These are phyloP conservation scores for Cinara cedri DNA, from an alignment of 2,888 invertebrate species.

Conservation along the genomic window DNA sequence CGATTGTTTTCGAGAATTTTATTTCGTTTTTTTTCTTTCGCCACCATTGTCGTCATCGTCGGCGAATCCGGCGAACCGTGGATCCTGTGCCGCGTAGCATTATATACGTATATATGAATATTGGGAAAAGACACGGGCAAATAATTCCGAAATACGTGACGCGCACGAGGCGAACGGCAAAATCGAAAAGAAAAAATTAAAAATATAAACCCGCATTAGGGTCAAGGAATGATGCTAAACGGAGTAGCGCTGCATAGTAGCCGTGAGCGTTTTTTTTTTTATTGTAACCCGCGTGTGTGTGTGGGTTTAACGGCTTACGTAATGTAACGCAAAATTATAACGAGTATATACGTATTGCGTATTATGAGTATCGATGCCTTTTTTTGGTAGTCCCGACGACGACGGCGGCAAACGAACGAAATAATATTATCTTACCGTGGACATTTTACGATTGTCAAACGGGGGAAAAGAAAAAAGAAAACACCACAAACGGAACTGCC, in stretches of 20 bases:
- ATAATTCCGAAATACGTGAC: constrained; percentile 35
- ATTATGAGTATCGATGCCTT: too few relatives aligned
- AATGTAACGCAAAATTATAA: not conserved
- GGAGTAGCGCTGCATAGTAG: constrained; percentile 2
- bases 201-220: constrained; percentile 24
- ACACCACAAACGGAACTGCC: too few relatives aligned
- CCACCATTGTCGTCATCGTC: too few relatives aligned
- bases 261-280: constrained; percentile 24
- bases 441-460: too few relatives aligned
- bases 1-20: constrained; percentile 22
- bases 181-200: not conserved
- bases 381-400: constrained; percentile 12
- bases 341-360: not conserved
- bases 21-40: too few relatives aligned
- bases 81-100: not conserved
- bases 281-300: constrained; percentile 1
- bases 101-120: not conserved
- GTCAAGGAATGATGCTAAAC: constrained; percentile 39
- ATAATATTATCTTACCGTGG: too few relatives aligned
- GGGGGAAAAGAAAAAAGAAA: too few relatives aligned
- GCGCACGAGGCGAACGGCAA: constrained; percentile 28
- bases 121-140: constrained; percentile 37
- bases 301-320: constrained; percentile 12
- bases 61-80: constrained; percentile 26
- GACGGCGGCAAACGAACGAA: too few relatives aligned